Base-by-base conservation (phyloP, 2,888 invertebrate species). In the Eristalis arbustorum region DNA sequence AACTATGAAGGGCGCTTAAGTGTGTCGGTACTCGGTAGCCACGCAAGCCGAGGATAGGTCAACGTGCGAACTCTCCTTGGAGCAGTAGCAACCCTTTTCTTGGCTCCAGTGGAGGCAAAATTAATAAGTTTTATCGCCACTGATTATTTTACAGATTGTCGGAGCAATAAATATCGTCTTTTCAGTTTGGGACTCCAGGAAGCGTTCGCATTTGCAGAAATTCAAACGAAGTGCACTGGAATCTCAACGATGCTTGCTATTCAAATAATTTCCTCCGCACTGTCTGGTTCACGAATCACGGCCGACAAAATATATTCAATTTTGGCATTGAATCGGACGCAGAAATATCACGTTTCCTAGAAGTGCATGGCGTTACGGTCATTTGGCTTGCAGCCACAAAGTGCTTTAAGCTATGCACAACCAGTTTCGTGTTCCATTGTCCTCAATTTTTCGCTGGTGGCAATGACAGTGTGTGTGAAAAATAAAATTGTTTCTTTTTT, bases 381-480 rank as follows among this genome's bases (percentile, higher is more conserved):
- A 78, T 71, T 78, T 78, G 78, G 78, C 78, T 72, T 71, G 71
- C 59, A 66, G 71, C 78, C 78, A 78, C 78, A 71, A 66, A 66
- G 64, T 78, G 59, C 78, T 78, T 71, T 59, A 78, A 78, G 71
- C 77, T 59, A 71, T 78, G 64, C 64, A 63, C 71, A 78, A 78
- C 71, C 57, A 71, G 37, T 78, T 78, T 78, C 71, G 59, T 77
- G 57, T 77, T 57, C 56, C 64, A 71, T 77, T 78, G 78, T 66
- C 71, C 71, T 72, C 71, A 23, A 78, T 78, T 71, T 69, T 78
- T 66, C 49, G n/a, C n/a, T n/a, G 34, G 56, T 56, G 71, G 64
- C 78, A 71, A 64, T 71, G 64, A 64, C 71, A 71, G 23, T 59
- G 59, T 71, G 57, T 78, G 62, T 64, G 23, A 18, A 10, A 18